A percentile compares a stretch with the other conserved stretches of the same genome.
These are phyloP conservation scores for Penaeus vannamei DNA, from an alignment of 1,140 invertebrate genomes.

Conservation along the genomic window DNA sequence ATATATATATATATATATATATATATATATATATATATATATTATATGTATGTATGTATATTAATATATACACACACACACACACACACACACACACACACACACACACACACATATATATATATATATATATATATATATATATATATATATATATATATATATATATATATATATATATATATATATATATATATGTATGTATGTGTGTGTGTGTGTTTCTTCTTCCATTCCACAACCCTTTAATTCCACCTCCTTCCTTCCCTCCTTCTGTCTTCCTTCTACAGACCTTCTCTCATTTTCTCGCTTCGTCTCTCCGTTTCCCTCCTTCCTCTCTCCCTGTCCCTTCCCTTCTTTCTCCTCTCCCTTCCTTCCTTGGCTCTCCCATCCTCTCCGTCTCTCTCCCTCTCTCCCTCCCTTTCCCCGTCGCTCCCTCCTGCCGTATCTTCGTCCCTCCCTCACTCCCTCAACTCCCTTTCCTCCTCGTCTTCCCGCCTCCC, in stretches of 20 bases:
- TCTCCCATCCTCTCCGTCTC: too few relatives aligned
- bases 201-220: neutral
- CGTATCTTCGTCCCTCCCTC: too few relatives aligned
- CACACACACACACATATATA: slow-evolving; percentile 4
- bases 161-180: slow-evolving; percentile 38
- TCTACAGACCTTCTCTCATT: too few relatives aligned
- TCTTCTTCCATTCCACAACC: neutral
- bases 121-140: slow-evolving; percentile 40
- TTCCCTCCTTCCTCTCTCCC: too few relatives aligned
- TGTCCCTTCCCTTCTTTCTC: too few relatives aligned
- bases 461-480: too few relatives aligned
- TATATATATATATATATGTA: slow-evolving; percentile 25
- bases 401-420: too few relatives aligned
- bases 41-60: slow-evolving; percentile 13
- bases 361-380: too few relatives aligned
- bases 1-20: neutral
- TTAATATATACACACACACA: neutral
- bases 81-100: neutral
- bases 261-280: too few relatives aligned
- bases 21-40: neutral
- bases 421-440: too few relatives aligned
- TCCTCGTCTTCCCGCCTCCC: too few relatives aligned
- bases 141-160: slow-evolving; percentile 38
- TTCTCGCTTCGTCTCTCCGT: too few relatives aligned
- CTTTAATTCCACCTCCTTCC: neutral